Conservation (phyloP, 1,140 invertebrate genomes). For the Cydia amplana region DNA sequence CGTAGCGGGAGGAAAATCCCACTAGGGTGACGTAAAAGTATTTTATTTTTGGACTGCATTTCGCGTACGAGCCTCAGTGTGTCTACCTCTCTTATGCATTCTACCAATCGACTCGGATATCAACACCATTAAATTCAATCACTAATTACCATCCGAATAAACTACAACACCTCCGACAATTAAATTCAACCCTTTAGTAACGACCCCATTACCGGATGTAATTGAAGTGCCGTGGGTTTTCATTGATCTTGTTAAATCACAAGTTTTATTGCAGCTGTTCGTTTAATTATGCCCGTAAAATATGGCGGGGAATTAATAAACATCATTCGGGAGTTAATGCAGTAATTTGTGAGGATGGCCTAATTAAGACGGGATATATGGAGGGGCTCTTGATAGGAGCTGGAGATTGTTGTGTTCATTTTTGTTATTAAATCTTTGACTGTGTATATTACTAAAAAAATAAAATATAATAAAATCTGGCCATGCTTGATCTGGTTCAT, state of each 20-base stretch:
- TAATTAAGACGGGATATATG: slow-evolving; percentile 29
- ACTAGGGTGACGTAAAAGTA: too few species aligned
- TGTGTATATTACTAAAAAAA: too few species aligned
- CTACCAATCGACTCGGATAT: background rate
- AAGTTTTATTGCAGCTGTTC: slow-evolving; percentile 7
- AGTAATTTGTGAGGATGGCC: slow-evolving; percentile 22
- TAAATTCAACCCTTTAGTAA: slow-evolving; percentile 15
- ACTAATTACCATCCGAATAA: slow-evolving; percentile 4
- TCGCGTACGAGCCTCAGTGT: too few species aligned
- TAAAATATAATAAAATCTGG: too few species aligned
- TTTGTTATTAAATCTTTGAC: background rate
- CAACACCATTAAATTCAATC: slow-evolving; percentile 14
- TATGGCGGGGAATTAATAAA: slow-evolving; percentile 30
- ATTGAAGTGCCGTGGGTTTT: slow-evolving; percentile 17
- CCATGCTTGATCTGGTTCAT: too few species aligned
- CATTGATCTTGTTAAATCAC: slow-evolving; percentile 15
- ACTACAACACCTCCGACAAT: slow-evolving; percentile 10
- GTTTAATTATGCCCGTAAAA: slow-evolving; percentile 21
- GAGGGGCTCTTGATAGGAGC: slow-evolving; percentile 12
- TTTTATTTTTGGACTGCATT: too few species aligned
- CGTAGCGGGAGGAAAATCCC: too few species aligned
- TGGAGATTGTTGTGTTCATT: background rate
- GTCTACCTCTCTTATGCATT: too few species aligned
- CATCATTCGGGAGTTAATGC: slow-evolving; percentile 31
- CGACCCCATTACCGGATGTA: background rate